A percentile compares a stretch with the other conserved stretches of the same genome.
phyloP scores from a whole-genome alignment of 2,797 vertebrate genomes.

The Eulemur coronatus region DNA sequence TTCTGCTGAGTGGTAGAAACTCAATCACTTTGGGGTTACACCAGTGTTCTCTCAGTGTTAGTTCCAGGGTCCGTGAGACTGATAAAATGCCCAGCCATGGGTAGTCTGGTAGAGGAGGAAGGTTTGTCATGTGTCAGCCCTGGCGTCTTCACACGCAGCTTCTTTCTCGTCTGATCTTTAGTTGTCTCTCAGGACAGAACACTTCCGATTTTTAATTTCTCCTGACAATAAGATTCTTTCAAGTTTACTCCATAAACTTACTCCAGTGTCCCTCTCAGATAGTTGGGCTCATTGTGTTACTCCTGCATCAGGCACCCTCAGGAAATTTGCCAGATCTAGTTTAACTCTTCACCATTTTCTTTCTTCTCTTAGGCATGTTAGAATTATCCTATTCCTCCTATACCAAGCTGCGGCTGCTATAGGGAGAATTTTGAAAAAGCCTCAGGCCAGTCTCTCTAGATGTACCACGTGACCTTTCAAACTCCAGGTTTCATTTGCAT shows the following conservation, averaged over 20 bases:
- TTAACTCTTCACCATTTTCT: background rate
- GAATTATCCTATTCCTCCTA: background rate
- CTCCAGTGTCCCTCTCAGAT: background rate
- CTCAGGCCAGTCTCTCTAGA: background rate
- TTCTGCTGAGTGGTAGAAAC: background rate
- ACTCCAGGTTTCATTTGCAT: background rate
- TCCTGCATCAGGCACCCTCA: background rate
- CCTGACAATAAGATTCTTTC: background rate
- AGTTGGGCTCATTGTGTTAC: background rate
- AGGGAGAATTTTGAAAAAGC: background rate
- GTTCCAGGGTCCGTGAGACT: background rate
- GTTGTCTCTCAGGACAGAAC: background rate
- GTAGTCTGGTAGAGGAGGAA: background rate
- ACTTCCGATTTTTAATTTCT: constrained; percentile 6
- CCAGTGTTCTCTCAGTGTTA: background rate
- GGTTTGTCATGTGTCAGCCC: background rate
- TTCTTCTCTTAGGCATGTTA: background rate
- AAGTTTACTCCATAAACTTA: background rate
- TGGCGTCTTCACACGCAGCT: background rate
- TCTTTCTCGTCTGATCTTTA: constrained; percentile 9
- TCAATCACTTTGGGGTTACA: background rate
- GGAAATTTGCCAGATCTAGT: background rate
- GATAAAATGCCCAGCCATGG: background rate
- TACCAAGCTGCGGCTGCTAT: background rate
- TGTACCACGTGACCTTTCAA: background rate